A percentile compares a stretch with the other conserved stretches of the same genome.
These are phyloP conservation scores for Sabellastarte sp. DNA, from an alignment of 2,888 invertebrate species.

Conservation along the genomic window DNA sequence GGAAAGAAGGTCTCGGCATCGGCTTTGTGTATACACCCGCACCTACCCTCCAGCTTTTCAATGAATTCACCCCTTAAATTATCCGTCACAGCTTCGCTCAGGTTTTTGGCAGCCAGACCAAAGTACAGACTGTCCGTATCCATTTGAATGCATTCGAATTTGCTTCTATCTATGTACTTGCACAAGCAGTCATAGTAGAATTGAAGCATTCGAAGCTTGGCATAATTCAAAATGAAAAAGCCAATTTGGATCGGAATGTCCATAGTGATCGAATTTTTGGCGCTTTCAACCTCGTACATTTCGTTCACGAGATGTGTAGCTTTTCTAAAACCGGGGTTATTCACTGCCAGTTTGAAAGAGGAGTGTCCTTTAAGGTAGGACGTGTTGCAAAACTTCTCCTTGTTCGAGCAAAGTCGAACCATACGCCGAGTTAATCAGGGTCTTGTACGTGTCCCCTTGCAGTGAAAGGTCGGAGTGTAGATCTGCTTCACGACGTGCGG, in stretches of 20 bases:
- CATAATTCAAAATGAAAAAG: not conserved
- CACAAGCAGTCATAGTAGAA: conserved; percentile 4
- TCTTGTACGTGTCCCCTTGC: conserved; percentile 22
- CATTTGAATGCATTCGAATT: conserved; percentile 1
- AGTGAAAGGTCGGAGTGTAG: conserved; percentile 12
- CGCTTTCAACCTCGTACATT: not conserved
- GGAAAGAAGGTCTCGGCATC: not conserved
- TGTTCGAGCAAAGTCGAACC: conserved; percentile 29
- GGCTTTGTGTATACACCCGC: not conserved
- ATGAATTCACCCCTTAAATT: not conserved
- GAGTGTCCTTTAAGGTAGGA: not conserved
- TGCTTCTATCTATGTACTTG: not conserved
- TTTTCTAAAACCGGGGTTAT: not conserved
- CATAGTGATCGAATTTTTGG: not conserved
- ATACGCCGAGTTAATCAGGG: conserved; percentile 22
- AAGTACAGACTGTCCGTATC: conserved; percentile 2
- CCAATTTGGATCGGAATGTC: not conserved
- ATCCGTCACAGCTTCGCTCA: not conserved
- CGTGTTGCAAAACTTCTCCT: not conserved
- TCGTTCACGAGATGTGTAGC: not conserved
- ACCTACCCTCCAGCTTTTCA: not conserved
- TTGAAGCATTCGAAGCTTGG: not conserved
- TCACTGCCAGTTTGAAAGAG: not conserved
- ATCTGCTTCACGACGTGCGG: conserved; percentile 23
- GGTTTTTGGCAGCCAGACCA: not conserved